Evolutionary conservation across 2,797 vertebrate genomes (phyloP), one percentile per base, ranked within the genome.

Genomic region (Micrastur ruficollis): DNA sequence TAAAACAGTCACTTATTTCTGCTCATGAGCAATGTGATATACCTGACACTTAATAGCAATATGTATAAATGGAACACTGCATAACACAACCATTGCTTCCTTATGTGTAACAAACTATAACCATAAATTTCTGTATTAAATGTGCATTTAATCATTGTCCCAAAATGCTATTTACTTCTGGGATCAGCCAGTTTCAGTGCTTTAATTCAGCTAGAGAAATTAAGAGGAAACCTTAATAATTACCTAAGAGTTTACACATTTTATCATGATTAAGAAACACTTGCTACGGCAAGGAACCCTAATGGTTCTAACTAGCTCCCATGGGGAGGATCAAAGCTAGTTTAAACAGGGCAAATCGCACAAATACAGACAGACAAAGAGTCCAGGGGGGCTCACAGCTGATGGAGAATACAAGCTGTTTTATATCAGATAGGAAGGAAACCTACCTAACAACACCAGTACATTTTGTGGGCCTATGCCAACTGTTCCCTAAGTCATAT

Each of bases 261-360:
- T 93, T 91, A 70, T 84, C 53, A 47, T 83, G 61, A 90, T 97
- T 92, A 95, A 89, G 85, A 89, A 88, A 79, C 40, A 49, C 31
- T 93, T 81, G 58, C 36, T 91, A 84, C 20, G 63, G 55, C 38
- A 52, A 84, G 55, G 47, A 97, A 49, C 73, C n/a, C 23, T 95
- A 81, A 84, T 9, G 17, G n/a, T 63, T 81, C 66, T 93, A 95
- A 94, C 80, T 79, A 76, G 76, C 27, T 96, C 80, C 81, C 76
- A n/a, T 15, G 27, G 31, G 70, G 46, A 90, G 16, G 50, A 95
- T 86, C 70, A 96, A 94, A 90, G 23, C 11, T 8, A 23, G 36
- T 94, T 96, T 93, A 81, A 87, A 90, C 31, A 90, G 23, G 8
- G 53, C 22, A 79, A 58, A 91, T 55, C 5, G 4, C 26, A 78